Evolutionary conservation across 2,113 vertebrate genomes (phyloP), one percentile per base, ranked within the genome.

Genomic region (Pterocles orientalis): DNA sequence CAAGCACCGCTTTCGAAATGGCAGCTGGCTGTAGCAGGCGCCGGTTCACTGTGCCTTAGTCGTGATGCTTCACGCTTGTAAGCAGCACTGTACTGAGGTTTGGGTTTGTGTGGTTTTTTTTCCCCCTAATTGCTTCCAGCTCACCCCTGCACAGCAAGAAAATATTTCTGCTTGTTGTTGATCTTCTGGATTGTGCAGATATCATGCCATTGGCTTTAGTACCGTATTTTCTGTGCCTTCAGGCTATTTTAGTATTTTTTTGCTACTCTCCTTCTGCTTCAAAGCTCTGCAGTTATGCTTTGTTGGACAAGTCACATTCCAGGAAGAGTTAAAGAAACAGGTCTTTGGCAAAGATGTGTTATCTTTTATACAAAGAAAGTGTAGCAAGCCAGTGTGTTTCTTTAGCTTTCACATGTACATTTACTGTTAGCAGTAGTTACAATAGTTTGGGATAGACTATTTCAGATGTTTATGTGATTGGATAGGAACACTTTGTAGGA

Each of bases 251-350:
- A 84, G 45, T 62, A 12, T 70, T 95, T 94, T 87, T 87, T 77
- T 1, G 0, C 24, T 90, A 31, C 23, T 84, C n/a, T 80, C 73
- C 86, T 90, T 96, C 60, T 94, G 56, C 78, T 93, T 94, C 80
- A 91, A 93, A 96, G 89, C 51, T 87, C 61, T 88, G 70, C 91
- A 92, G 54, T 69, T 92, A 82, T 64, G 54, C 81, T 94, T 92
- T 97, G 71, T 51, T 93, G 83, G 88, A 88, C 61, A 95, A 91
- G 70, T 91, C 88, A 61, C 82, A 90, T 88, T 90, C 88, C 77
- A 76, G 87, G 92, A 91, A 65, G 89, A 94, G 85, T 90, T 93
- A 53, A 92, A 89, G 84, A 93, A 97, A 84, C 91, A 88, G 90
- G 82, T 61, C 14, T 1, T 66, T 88, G 90, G 65, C 51, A 71